Evolutionary conservation across 1,140 invertebrate species (phyloP).

Genomic region (Procambarus virginalis): DNA sequence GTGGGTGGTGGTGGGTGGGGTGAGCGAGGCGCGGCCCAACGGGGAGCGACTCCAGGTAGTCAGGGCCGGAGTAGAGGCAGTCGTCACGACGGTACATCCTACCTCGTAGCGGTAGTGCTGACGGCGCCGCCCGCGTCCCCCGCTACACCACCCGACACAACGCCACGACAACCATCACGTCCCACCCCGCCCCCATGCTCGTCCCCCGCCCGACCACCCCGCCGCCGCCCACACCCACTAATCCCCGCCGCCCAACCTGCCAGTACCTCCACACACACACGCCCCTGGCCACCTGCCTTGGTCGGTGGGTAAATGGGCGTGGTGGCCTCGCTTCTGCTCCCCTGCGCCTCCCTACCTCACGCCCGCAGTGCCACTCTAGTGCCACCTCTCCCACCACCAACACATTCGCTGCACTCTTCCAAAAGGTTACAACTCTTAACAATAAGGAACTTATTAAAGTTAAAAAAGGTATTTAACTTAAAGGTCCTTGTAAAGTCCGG

Average conservation of each 20-base stretch:
- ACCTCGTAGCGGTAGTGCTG: conserved; percentile 72
- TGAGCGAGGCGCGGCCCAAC: conserved; percentile 58
- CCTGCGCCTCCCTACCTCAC: background rate
- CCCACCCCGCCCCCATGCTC: conserved; percentile 66
- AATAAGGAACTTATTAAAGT: background rate
- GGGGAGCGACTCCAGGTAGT: conserved; percentile 69
- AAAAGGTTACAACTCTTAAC: background rate
- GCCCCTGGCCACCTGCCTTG: background rate
- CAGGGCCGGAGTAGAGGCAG: conserved; percentile 66
- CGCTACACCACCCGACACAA: conserved; percentile 70
- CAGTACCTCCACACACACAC: conserved; percentile 11
- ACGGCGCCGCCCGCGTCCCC: conserved; percentile 62
- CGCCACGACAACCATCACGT: conserved; percentile 70
- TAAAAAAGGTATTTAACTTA: background rate
- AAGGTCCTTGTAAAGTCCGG: background rate
- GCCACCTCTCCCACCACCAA: background rate
- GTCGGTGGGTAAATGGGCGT: background rate
- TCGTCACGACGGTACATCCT: conserved; percentile 71
- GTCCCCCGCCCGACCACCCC: conserved; percentile 43
- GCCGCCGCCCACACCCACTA: conserved; percentile 44
- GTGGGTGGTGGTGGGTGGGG: conserved; percentile 34
- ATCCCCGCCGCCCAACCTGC: conserved; percentile 29
- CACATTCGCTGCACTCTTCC: background rate
- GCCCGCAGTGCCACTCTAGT: too few relatives aligned
- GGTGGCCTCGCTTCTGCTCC: background rate